Evolutionary conservation across 1,140 invertebrate genomes (phyloP), one percentile per base, ranked within the genome.

Genomic region (Coelopa frigida): DNA sequence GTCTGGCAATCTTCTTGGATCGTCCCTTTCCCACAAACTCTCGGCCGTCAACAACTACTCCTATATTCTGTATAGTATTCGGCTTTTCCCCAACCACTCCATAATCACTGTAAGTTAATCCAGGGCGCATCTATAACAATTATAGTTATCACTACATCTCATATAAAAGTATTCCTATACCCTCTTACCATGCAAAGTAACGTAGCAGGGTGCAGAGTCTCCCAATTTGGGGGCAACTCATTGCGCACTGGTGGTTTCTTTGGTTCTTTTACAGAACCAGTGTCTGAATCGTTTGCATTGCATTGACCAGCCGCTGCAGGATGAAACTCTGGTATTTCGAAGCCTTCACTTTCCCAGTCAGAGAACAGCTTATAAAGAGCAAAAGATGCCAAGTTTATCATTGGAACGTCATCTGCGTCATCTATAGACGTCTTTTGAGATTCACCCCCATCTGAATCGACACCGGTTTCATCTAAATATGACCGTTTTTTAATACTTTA

Each of bases 301-400:
- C 62, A 71, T 3, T 45, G 47, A 38, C 54, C 44, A 14, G 55
- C 49, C 15, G 52, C 49, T 26, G 11, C 23, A 15, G 57, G 55
- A 50, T 60, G 62, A 53, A 69, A 56, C 33, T 70, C 64, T 23
- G 82, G 82, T 26, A 84, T 78, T 43, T 78, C 73, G 52, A 75
- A 80, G 2, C 83, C 83, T 49, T 82, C 79, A 49, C 73, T 77
- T 61, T 84, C 81, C 83, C 84, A 86, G 61, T 85, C 83, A 3
- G 77, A 63, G 63, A 86, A 85, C 22, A 87, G 68, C 67, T 85
- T 85, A 61, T 83, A 82, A 8, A 87, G 71, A 51, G 83, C 84
- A 71, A 82, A 87, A 42, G 81, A 83, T 3, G 82, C 82, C 51
- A 85, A 70, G 60, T 83, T 83, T 48, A 83, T 77, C 83, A 84